Evolutionary conservation across 2,888 invertebrate genomes (phyloP), one percentile per base, ranked within the genome.

Genomic region (Phyllotreta striolata): DNA sequence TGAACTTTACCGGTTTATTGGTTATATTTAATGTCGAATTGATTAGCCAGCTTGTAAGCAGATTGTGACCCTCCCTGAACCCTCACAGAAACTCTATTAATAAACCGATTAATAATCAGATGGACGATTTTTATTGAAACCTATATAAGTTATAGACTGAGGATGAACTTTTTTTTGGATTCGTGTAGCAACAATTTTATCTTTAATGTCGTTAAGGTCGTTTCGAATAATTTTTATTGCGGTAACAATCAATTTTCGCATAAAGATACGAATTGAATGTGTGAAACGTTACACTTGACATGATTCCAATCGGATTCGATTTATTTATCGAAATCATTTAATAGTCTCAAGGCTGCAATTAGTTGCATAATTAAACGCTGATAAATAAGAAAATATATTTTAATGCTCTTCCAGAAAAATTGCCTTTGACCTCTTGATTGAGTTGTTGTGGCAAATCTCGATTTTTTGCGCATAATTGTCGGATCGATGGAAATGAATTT

Each of bases 1-100:
- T 10, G 40, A 54, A 54, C 54, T 54, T 54, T 9, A 54, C 54
- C 54, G 38, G 40, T 24, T 54, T 54, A 54, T 54, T 54, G 54
- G 40, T 54, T 54, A 39, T 54, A 39, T 39, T 54, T 14, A 54
- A 54, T 54, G 54, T 54, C 54, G 40, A 54, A 38, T 13, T 54
- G 14, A 54, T 54, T 54, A 40, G 40, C 54, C 39, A 40, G 40
- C 12, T 39, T 38, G 24, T 40, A 54, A 54, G 40, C 54, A 54
- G 38, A 9, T 54, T 38, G 14, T 39, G 54, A 38, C 37, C 39
- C 38, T 38, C 14, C 54, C 40, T 38, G 39, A 14, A 7, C 39
- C 24, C 24, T 24, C 24, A 24, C 24, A 24, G 24, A 24, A 24
- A 24, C 24, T 24, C 24, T 24, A 24, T 24, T 24, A 24, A 24